Evolutionary conservation across 2,113 vertebrate genomes (phyloP).

Genomic region (Sturnus vulgaris): DNA sequence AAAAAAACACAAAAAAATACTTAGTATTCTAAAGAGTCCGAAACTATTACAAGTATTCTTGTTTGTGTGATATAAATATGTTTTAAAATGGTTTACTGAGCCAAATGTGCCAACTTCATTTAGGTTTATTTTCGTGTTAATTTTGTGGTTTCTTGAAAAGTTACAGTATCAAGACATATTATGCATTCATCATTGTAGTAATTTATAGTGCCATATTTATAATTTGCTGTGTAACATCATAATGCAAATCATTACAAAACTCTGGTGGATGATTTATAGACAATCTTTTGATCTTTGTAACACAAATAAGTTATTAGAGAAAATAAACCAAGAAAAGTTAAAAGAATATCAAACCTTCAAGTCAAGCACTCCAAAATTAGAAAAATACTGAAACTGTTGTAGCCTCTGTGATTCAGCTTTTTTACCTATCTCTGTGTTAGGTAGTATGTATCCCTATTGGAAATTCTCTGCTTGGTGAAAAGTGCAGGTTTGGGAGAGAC

Average conservation of each 20-base stretch:
- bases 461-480: not conserved
- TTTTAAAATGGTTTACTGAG: not conserved
- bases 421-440: not conserved
- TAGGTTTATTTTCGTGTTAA: not conserved
- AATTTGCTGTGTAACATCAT: not conserved
- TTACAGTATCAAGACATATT: not conserved
- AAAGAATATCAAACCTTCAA: not conserved
- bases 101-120: not conserved
- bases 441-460: not conserved
- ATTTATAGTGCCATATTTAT: not conserved
- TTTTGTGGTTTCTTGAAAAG: not conserved
- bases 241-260: not conserved
- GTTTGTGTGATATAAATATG: not conserved
- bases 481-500: not conserved
- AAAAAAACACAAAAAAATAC: not conserved
- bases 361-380: not conserved
- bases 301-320: not conserved
- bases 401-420: not conserved
- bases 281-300: not conserved
- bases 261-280: not conserved
- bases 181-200: not conserved
- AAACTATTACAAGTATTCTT: not conserved
- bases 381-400: not conserved
- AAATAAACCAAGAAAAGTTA: not conserved
- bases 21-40: not conserved